Conservation (phyloP, 2,797 vertebrate species). For the Menidia menidia region DNA sequence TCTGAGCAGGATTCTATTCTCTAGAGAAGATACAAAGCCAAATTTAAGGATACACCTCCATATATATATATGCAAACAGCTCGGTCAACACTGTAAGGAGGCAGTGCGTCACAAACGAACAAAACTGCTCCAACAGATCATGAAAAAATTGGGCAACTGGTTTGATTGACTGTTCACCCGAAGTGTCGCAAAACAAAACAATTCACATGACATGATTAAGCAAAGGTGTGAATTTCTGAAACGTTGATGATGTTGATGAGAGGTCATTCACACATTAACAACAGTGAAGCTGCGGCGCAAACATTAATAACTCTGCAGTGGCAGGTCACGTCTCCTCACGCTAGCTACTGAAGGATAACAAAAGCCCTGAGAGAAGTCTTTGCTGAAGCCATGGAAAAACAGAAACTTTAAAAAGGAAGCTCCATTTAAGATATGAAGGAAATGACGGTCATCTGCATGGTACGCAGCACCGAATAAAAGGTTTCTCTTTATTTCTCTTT, state of each 20-base stretch:
- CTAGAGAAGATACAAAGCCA: constrained; percentile 33
- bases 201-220: constrained; percentile 13
- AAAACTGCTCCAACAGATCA: constrained; percentile 32
- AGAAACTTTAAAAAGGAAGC: neutral
- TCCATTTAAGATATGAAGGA: no score
- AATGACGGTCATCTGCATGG: no score
- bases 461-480: no score
- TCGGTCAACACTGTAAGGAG: constrained; percentile 44
- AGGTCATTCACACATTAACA: constrained; percentile 12
- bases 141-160: constrained; percentile 3
- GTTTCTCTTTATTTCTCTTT: no score
- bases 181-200: constrained; percentile 1
- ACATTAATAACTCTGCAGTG: neutral
- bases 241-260: constrained; percentile 2
- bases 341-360: neutral
- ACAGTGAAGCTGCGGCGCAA: constrained; percentile 1
- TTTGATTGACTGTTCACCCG: constrained; percentile 29
- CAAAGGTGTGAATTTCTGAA: constrained; percentile 12
- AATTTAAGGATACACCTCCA: constrained; percentile 51
- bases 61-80: constrained; percentile 49
- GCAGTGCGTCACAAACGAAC: constrained; percentile 53
- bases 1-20: constrained; percentile 6
- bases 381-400: neutral
- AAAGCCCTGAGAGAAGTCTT: neutral
- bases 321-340: neutral